Evolutionary conservation across 2,113 vertebrate genomes (phyloP).

Genomic region (Ophthalmolycus amberensis): DNA sequence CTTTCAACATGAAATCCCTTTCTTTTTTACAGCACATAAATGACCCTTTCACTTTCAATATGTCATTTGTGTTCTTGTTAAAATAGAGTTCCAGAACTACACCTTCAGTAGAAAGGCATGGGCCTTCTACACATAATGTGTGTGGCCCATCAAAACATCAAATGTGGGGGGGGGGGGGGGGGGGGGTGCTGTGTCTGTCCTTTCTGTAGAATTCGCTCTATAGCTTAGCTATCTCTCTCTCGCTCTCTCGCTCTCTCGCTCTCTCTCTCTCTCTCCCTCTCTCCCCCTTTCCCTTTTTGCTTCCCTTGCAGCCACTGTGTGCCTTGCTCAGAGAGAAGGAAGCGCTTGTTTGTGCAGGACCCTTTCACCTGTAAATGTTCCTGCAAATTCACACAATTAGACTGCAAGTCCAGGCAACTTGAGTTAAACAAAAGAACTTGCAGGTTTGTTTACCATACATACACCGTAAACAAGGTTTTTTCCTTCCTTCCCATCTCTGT

Average conservation of each 20-base stretch:
- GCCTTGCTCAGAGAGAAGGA: slow-evolving; percentile 99
- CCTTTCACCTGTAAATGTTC: slow-evolving; percentile 98
- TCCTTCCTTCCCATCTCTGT: neutral
- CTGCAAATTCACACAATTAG: slow-evolving; percentile 98
- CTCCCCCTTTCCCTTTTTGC: slow-evolving; percentile 86
- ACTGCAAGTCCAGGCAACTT: slow-evolving; percentile 98
- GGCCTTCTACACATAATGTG: too few species aligned
- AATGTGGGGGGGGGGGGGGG: neutral
- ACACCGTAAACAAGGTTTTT: slow-evolving; percentile 60
- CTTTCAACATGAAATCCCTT: neutral
- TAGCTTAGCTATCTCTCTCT: slow-evolving; percentile 85
- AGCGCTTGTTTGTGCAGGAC: slow-evolving; percentile 98
- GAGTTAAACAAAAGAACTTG: slow-evolving; percentile 99
- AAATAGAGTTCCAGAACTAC: neutral
- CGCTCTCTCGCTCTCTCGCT: slow-evolving; percentile 69
- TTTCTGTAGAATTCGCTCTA: slow-evolving; percentile 85
- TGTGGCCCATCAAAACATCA: neutral
- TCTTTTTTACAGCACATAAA: neutral
- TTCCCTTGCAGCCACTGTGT: slow-evolving; percentile 99
- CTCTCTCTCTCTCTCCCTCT: slow-evolving; percentile 65
- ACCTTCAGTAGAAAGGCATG: neutral
- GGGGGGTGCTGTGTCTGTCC: slow-evolving; percentile 53
- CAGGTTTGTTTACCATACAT: slow-evolving; percentile 94
- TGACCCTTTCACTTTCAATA: too few species aligned
- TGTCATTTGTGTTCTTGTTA: neutral